phyloP scores from a whole-genome alignment of 2,888 invertebrate genomes.

The Nephrotoma appendiculata region DNA sequence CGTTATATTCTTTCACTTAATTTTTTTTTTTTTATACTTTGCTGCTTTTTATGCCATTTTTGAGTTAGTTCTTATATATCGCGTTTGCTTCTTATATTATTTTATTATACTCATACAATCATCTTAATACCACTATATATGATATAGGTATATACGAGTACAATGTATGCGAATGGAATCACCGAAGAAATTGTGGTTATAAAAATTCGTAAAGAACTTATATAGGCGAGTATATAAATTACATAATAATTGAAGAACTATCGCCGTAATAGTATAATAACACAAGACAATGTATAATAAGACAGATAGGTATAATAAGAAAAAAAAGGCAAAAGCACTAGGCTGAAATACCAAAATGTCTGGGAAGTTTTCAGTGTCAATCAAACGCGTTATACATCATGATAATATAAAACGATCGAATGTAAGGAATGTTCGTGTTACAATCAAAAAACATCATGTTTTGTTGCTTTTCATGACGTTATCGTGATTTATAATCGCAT shows the following conservation, averaged over 20 bases:
- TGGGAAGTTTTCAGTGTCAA: not conserved
- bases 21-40: not conserved
- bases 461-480: not conserved
- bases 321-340: not conserved
- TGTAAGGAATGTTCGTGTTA: not conserved
- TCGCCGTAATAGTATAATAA: not conserved
- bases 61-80: not conserved
- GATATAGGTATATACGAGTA: not conserved
- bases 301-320: not conserved
- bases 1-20: conserved; percentile 5
- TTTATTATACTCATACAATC: not conserved
- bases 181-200: not conserved
- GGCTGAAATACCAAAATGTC: not conserved
- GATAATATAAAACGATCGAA: not conserved
- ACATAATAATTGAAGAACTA: not conserved
- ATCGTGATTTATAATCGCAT: not conserved
- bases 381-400: not conserved
- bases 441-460: not conserved
- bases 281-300: not conserved
- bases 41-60: not conserved
- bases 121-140: not conserved
- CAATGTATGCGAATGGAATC: not conserved
- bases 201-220: not conserved
- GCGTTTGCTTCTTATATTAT: not conserved
- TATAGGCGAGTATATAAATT: not conserved